A percentile compares a stretch with the other conserved stretches of the same genome.
phyloP scores from a whole-genome alignment of 2,113 vertebrate species.

The Etheostoma spectabile region DNA sequence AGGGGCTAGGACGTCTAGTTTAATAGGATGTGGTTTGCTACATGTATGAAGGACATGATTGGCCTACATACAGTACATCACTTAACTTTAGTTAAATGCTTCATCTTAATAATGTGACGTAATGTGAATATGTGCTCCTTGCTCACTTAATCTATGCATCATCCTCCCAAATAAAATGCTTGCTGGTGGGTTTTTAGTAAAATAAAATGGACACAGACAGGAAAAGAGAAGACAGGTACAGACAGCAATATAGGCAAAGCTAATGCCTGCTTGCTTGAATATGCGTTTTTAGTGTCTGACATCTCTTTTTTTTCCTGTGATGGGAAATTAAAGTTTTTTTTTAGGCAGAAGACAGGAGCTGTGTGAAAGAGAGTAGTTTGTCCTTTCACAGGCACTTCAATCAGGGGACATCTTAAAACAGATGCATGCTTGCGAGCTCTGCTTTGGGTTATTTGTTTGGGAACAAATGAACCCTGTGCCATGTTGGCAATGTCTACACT shows the following conservation, averaged over 20 bases:
- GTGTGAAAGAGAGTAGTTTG: not conserved
- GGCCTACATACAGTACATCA: not conserved
- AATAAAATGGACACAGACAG: not conserved
- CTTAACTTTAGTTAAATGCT: not conserved
- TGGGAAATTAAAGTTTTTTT: constrained; percentile 37
- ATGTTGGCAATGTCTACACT: not conserved
- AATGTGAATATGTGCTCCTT: not conserved
- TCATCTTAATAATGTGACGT: not conserved
- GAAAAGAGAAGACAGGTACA: not conserved
- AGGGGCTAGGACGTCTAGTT: not conserved
- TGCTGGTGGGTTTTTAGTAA: not conserved
- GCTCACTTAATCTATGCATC: not conserved
- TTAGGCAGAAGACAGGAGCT: constrained; percentile 1
- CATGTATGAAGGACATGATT: not conserved
- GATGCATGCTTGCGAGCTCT: not conserved
- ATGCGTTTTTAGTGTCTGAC: constrained; percentile 14
- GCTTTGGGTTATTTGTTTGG: not conserved
- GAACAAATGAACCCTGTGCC: not conserved
- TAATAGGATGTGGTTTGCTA: not conserved
- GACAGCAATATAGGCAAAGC: not conserved
- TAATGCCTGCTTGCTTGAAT: not conserved
- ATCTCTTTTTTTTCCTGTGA: constrained; percentile 33
- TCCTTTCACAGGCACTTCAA: constrained; percentile 8
- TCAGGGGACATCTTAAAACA: constrained; percentile 1
- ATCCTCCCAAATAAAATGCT: not conserved